A percentile compares a stretch with the other conserved stretches of the same genome.
Evolutionary conservation across 2,113 vertebrate genomes (phyloP).

Genomic region (Xiphophorus hellerii): DNA sequence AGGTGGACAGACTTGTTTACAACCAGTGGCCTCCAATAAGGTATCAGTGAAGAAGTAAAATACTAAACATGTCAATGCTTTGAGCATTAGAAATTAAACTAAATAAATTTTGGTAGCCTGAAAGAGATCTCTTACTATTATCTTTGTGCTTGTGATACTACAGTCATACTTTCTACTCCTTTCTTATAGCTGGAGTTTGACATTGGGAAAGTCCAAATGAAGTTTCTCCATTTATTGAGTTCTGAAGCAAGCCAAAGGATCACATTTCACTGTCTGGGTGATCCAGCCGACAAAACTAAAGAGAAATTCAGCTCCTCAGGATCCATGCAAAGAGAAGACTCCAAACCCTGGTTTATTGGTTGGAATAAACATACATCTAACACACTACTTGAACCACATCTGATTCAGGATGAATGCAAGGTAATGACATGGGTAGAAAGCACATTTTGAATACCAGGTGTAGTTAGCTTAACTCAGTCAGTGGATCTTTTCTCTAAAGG

Average conservation of each 20-base stretch:
- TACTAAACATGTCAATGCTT: not conserved
- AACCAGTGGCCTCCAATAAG: slow-evolving; percentile 88
- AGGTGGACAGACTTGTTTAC: slow-evolving; percentile 95
- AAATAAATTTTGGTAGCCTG: not conserved
- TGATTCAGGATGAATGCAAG: slow-evolving; percentile 91
- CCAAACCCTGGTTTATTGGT: slow-evolving; percentile 84
- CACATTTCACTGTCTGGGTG: slow-evolving; percentile 88
- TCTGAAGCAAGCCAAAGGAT: slow-evolving; percentile 90
- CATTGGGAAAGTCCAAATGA: slow-evolving; percentile 95
- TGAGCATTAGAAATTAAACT: not conserved
- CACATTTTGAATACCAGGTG: not conserved
- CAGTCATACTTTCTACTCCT: not conserved
- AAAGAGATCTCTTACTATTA: not conserved
- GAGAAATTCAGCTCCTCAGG: slow-evolving; percentile 58
- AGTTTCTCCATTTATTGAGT: slow-evolving; percentile 97
- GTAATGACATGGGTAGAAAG: slow-evolving; percentile 63
- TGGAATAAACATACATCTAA: slow-evolving; percentile 93
- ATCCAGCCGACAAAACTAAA: slow-evolving; percentile 57
- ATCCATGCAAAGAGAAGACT: slow-evolving; percentile 48
- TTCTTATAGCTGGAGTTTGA: slow-evolving; percentile 86
- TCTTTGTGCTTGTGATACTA: not conserved
- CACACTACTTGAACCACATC: slow-evolving; percentile 85
- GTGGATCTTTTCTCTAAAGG: not conserved
- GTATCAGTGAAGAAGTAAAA: slow-evolving; percentile 64
- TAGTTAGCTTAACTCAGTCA: too few relatives aligned